phyloP scores from a whole-genome alignment of 2,888 invertebrate genomes.

The Eumerus sabulonum region DNA sequence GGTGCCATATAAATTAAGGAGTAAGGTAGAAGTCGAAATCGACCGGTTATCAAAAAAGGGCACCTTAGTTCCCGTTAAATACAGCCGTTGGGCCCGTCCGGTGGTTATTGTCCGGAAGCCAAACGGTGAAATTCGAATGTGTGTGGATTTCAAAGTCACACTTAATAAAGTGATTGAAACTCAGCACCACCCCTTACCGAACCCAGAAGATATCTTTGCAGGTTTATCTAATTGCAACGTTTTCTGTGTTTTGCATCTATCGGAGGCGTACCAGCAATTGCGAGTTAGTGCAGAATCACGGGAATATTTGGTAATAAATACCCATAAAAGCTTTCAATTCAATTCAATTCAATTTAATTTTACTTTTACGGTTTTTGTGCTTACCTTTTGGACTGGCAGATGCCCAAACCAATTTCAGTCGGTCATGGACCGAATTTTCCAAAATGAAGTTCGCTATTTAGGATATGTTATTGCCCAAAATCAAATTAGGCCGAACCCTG shows the following conservation, averaged over 20 bases:
- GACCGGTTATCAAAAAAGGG: slow-evolving; percentile 34
- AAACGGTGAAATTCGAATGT: slow-evolving; percentile 67
- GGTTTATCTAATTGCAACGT: slow-evolving; percentile 50
- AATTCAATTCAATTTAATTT: too few relatives aligned
- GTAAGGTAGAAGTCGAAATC: slow-evolving; percentile 53
- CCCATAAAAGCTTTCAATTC: slow-evolving; percentile 73
- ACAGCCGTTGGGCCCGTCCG: slow-evolving; percentile 71
- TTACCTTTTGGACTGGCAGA: slow-evolving; percentile 72
- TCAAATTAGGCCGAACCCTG: slow-evolving; percentile 41
- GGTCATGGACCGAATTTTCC: slow-evolving; percentile 57
- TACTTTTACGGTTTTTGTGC: too few relatives aligned
- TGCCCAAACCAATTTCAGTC: slow-evolving; percentile 71
- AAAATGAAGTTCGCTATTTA: slow-evolving; percentile 34
- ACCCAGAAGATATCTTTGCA: slow-evolving; percentile 50
- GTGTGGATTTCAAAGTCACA: slow-evolving; percentile 65
- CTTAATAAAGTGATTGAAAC: slow-evolving; percentile 67
- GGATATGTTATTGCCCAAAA: slow-evolving; percentile 33
- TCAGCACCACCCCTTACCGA: slow-evolving; percentile 69
- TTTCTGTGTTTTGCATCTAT: slow-evolving; percentile 71
- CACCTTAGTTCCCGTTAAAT: slow-evolving; percentile 33
- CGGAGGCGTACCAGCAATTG: slow-evolving; percentile 73
- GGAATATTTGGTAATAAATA: slow-evolving; percentile 72
- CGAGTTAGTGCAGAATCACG: slow-evolving; percentile 70
- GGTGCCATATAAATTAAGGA: slow-evolving; percentile 60
- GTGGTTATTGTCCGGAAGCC: slow-evolving; percentile 71